phyloP scores from a whole-genome alignment of 2,113 vertebrate species.

The Mustela lutreola region DNA sequence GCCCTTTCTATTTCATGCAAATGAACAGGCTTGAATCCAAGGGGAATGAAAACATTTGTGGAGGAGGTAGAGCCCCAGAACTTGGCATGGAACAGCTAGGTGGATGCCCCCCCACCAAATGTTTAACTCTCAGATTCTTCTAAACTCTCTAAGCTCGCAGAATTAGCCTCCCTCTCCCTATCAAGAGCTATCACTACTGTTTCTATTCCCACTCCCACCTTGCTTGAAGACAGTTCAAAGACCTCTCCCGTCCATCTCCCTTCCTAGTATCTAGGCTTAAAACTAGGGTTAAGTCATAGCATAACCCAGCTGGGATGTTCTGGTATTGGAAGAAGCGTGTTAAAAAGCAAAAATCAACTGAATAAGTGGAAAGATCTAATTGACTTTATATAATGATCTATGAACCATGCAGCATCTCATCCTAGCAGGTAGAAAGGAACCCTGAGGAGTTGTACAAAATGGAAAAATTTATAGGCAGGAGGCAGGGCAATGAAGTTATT shows the following conservation, averaged over 20 bases:
- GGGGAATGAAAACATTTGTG: neutral
- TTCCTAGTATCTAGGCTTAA: neutral
- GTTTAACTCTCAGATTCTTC: neutral
- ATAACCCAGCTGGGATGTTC: neutral
- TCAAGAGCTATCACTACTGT: neutral
- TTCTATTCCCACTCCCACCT: neutral
- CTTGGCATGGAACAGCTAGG: neutral
- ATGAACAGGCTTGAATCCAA: neutral
- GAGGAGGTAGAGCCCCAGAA: neutral
- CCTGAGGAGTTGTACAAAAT: neutral
- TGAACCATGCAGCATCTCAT: neutral
- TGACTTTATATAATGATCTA: neutral
- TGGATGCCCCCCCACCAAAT: neutral
- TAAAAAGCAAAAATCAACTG: neutral
- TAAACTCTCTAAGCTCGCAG: neutral
- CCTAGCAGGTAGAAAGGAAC: neutral
- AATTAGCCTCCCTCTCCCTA: neutral
- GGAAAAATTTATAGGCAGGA: neutral
- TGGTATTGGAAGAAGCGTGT: neutral
- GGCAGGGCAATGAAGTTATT: neutral
- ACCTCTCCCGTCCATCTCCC: neutral
- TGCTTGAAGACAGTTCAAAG: neutral
- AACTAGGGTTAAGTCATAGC: neutral
- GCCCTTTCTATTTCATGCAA: neutral
- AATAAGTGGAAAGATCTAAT: neutral